phyloP scores from a whole-genome alignment of 2,888 invertebrate genomes.

The Mylabris sibirica region DNA sequence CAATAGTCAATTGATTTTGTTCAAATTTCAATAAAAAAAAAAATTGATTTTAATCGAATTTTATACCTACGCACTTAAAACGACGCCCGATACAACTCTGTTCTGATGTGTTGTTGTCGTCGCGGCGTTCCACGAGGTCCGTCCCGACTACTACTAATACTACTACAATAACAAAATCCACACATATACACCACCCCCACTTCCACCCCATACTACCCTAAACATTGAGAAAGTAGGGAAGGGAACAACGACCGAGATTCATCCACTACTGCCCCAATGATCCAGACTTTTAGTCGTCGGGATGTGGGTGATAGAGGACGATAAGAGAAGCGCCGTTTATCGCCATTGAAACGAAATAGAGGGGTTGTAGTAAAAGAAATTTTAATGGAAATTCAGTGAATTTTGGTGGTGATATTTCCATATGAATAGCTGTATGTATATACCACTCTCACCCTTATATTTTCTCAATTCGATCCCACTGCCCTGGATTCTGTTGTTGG shows the following conservation, averaged over 20 bases:
- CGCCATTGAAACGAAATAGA: background rate
- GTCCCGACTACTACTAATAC: slow-evolving; percentile 17
- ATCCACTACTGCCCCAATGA: slow-evolving; percentile 51
- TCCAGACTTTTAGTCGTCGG: slow-evolving; percentile 30
- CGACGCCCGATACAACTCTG: slow-evolving; percentile 25
- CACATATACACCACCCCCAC: slow-evolving; percentile 39
- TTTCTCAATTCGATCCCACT: slow-evolving; percentile 14
- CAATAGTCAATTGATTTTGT: background rate
- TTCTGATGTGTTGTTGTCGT: slow-evolving; percentile 31
- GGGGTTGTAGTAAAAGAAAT: background rate
- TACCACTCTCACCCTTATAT: slow-evolving; percentile 24
- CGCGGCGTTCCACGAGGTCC: slow-evolving; percentile 39
- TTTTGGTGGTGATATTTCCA: background rate
- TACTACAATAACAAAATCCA: background rate
- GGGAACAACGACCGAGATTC: slow-evolving; percentile 22
- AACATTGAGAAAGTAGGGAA: background rate
- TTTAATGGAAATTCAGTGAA: background rate
- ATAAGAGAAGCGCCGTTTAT: background rate
- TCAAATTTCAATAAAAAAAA: background rate
- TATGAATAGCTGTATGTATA: background rate
- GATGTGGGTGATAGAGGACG: background rate
- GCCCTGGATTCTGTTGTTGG: slow-evolving; percentile 11
- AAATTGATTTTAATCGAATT: background rate
- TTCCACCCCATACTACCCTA: slow-evolving; percentile 21
- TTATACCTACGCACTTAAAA: slow-evolving; percentile 17